Conservation (phyloP, 2,113 vertebrate genomes). For the Semnornis frantzii region DNA sequence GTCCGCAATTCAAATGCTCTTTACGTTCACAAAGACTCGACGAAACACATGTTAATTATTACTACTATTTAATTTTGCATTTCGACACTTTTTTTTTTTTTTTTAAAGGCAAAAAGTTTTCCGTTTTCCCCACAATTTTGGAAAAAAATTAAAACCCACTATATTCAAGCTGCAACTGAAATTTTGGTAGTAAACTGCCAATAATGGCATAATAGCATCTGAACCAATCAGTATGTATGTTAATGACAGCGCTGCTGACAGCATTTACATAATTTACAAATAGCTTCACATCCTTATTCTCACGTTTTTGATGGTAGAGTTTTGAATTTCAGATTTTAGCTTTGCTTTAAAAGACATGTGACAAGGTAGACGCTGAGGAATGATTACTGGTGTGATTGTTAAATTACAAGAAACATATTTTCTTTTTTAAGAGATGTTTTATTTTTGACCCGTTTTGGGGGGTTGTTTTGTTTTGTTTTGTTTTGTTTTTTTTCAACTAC, state of each 20-base stretch:
- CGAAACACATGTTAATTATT: background rate
- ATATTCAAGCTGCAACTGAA: background rate
- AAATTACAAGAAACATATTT: background rate
- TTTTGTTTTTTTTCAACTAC: too few species aligned
- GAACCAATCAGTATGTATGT: background rate
- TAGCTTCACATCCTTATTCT: background rate
- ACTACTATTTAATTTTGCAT: background rate
- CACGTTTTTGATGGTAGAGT: background rate
- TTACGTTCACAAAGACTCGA: background rate
- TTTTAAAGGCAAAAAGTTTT: background rate
- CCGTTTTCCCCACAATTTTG: background rate
- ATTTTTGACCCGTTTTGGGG: background rate
- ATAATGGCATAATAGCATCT: background rate
- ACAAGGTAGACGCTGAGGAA: background rate
- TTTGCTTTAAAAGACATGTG: background rate
- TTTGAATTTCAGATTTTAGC: slow-evolving; percentile 26
- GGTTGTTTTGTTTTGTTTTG: background rate
- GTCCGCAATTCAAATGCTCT: background rate
- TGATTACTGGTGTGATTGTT: background rate
- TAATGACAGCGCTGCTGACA: background rate
- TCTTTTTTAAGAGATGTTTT: background rate
- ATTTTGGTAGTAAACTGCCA: background rate
- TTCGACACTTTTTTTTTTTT: background rate
- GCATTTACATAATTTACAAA: background rate
- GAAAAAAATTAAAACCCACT: background rate